Conservation (phyloP, 2,797 vertebrate genomes). For the Sebastes itinus region DNA sequence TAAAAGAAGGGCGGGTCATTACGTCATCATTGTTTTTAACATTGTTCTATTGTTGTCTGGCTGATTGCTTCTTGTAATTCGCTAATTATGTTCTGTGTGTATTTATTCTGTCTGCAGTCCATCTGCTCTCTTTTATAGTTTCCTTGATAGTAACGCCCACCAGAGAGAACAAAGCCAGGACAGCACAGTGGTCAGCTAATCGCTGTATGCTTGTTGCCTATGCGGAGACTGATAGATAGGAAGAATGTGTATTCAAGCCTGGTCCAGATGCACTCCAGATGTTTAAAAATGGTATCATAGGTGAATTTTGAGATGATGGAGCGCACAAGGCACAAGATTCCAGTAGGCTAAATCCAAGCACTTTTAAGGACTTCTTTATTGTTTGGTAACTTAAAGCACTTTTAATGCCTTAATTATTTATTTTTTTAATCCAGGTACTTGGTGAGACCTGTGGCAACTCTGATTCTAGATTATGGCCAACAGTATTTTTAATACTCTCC, state of each 20-base stretch:
- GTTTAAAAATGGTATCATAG: not conserved
- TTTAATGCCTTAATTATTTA: not conserved
- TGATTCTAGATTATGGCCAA: not conserved
- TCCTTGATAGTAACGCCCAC: not conserved
- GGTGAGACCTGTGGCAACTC: not conserved
- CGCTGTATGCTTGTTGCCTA: not conserved
- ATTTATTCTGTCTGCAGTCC: too few relatives aligned
- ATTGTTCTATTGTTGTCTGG: too few relatives aligned
- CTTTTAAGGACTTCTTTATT: too few relatives aligned
- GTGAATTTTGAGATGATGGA: not conserved
- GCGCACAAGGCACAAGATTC: not conserved
- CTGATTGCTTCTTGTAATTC: too few relatives aligned
- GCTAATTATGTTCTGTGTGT: too few relatives aligned
- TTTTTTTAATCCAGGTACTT: too few relatives aligned
- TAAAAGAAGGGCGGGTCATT: too few relatives aligned
- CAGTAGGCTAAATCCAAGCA: not conserved
- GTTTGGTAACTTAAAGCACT: too few relatives aligned
- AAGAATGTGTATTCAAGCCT: too few relatives aligned
- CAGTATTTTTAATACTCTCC: not conserved
- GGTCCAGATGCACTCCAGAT: too few relatives aligned
- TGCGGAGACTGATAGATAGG: not conserved
- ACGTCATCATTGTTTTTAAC: too few relatives aligned
- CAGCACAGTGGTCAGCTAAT: not conserved
- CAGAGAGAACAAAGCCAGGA: not conserved
- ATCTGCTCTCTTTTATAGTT: too few relatives aligned